phyloP scores from a whole-genome alignment of 2,888 invertebrate genomes.

The Byasa hedistus region DNA sequence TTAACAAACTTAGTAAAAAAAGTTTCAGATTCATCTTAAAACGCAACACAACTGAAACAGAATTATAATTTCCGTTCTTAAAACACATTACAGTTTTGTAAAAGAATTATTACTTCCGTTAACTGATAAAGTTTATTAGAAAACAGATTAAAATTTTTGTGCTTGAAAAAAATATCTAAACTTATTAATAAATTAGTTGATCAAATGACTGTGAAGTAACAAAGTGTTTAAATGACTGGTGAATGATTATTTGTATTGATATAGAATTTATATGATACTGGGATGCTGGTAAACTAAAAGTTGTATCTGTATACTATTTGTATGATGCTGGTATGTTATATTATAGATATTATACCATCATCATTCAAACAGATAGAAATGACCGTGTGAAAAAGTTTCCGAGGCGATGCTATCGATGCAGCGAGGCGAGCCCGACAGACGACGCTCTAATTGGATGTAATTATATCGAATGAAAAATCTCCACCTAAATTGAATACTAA shows the following conservation, averaged over 20 bases:
- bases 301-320: no score
- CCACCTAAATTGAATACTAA: conserved; percentile 30
- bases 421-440: conserved; percentile 47
- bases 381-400: conserved; percentile 60
- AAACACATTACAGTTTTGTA: background rate
- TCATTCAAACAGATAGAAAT: conserved; percentile 49
- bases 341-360: conserved; percentile 2
- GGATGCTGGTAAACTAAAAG: no score
- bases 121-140: no score
- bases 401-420: conserved; percentile 50
- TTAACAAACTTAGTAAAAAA: background rate
- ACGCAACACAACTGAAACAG: background rate
- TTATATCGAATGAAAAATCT: conserved; percentile 41
- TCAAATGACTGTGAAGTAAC: no score
- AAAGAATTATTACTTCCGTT: background rate
- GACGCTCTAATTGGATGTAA: conserved; percentile 52
- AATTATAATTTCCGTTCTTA: background rate
- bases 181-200: no score
- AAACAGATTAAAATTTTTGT: no score
- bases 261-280: no score
- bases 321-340: no score
- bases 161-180: no score
- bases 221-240: no score
- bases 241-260: no score
- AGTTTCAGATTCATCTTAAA: background rate